Evolutionary conservation across 1,140 invertebrate genomes (phyloP), one percentile per base, ranked within the genome.

Genomic region (Hypothenemus hampei): DNA sequence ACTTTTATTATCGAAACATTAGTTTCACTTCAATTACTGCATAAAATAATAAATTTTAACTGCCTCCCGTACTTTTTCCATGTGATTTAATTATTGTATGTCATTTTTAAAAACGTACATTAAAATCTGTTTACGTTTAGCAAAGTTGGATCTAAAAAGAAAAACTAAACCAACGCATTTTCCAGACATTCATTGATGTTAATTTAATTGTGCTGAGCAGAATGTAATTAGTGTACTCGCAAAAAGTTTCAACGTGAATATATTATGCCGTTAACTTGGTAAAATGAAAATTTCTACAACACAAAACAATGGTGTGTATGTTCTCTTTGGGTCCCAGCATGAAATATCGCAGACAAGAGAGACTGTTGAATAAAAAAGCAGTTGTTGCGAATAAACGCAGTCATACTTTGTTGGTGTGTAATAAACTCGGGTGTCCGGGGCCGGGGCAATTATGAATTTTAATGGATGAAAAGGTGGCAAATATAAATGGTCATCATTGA

Each of bases 271-370:
- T 37, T 16, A 37, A 16, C 35, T 31, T 31, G 26, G 16, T 16
- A 16, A 16, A 37, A 37, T 37, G 11, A 37, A n/a, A 37, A 37
- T 37, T 10, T 37, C 35, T 37, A 7, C 35, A n/a, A 16, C 16
- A 7, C 11, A 37, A 37, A 37, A 37, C 35, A 16, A 37, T 13
- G 18, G n/a, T 8, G 15, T 37, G 35, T 16, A 37, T n/a, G n/a
- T 37, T 37, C 35, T 29, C 6, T n/a, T 7, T 29, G n/a, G 35
- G n/a, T 15, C 8, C 13, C 13, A 16, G 35, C 13, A 37, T 37
- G 35, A 37, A 37, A 37, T 37, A 37, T 37, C 11, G 35, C 16
- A 37, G 35, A 16, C 35, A n/a, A n/a, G n/a, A n/a, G 35, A 37
- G 26, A 31, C 13, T 31, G 26, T 31, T 31, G 26, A 31, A 37